Conservation (phyloP, 2,797 vertebrate genomes). For the Columba guinea region DNA sequence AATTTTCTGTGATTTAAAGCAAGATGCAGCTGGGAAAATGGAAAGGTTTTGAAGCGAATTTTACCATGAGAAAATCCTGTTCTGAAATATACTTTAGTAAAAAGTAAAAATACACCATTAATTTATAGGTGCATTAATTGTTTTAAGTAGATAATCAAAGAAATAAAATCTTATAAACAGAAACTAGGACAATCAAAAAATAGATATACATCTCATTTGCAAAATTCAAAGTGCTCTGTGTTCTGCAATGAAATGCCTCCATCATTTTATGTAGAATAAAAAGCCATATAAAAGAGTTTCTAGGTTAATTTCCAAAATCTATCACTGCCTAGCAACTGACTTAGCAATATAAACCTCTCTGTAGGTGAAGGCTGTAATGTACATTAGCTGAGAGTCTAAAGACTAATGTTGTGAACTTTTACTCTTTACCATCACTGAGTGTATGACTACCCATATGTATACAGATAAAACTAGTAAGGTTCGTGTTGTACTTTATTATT, state of each 20-base stretch:
- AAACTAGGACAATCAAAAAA: background rate
- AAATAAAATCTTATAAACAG: background rate
- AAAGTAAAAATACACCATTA: background rate
- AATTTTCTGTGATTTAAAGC: conserved; percentile 43
- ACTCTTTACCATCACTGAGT: background rate
- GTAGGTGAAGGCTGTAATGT: background rate
- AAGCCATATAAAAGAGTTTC: background rate
- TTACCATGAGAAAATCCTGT: background rate
- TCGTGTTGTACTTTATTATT: background rate
- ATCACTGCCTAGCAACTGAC: background rate
- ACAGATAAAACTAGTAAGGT: background rate
- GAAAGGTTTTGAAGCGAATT: background rate
- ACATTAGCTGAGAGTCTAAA: background rate
- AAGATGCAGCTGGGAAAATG: background rate
- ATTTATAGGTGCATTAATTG: background rate
- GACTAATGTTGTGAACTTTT: background rate
- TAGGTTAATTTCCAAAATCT: background rate
- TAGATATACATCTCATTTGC: background rate
- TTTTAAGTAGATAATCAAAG: background rate
- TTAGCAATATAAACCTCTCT: background rate
- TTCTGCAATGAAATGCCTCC: background rate
- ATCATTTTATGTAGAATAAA: background rate
- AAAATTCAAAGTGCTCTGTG: background rate
- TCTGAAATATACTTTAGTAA: background rate
- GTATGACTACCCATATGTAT: background rate